Evolutionary conservation across 2,888 invertebrate genomes (phyloP), one percentile per base, ranked within the genome.

Genomic region (Opisthograptis luteolata): DNA sequence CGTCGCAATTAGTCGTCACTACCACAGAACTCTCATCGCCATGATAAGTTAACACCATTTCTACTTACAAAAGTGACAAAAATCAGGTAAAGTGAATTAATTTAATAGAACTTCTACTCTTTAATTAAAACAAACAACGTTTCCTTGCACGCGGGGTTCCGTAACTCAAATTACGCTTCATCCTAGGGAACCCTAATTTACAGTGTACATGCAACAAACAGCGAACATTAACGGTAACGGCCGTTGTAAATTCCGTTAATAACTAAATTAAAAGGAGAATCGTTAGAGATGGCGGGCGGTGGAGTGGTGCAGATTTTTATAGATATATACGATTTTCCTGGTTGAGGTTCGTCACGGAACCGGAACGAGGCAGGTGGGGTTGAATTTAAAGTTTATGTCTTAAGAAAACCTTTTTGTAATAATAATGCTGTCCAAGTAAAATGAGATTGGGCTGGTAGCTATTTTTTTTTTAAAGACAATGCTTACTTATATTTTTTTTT

Each of bases 171-270:
- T 61, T 53, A 61, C 44, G 35, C 24, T 19, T 31, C 42, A 39
- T 39, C 51, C 27, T 14, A 40, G 34, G 50, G 56, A 48, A 42
- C 56, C 52, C 53, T 57, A 62, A 59, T 59, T 55, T 57, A 62
- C 46, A 55, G 42, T 50, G 49, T 58, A 52, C 56, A 58, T 60
- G 55, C 58, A 58, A 55, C 58, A 55, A 58, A 56, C 55, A 54
- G 57, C 52, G 40, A 36, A 39, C 49, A 52, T 53, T 52, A 55
- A 37, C 44, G 46, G 35, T 46, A 47, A 55, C 46, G 53, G 50
- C 13, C 36, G 39, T 47, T 37, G 41, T 56, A 61, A 54, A 58
- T 61, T 56, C 30, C 17, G 25, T 55, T 60, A 60, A 60, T 60
- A 60, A 60, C 60, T 56, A 51, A 58, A 60, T 58, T 55, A 60